A percentile compares a stretch with the other conserved stretches of the same genome.
phyloP scores from a whole-genome alignment of 2,113 vertebrate species.

The Gavialis gangeticus region DNA sequence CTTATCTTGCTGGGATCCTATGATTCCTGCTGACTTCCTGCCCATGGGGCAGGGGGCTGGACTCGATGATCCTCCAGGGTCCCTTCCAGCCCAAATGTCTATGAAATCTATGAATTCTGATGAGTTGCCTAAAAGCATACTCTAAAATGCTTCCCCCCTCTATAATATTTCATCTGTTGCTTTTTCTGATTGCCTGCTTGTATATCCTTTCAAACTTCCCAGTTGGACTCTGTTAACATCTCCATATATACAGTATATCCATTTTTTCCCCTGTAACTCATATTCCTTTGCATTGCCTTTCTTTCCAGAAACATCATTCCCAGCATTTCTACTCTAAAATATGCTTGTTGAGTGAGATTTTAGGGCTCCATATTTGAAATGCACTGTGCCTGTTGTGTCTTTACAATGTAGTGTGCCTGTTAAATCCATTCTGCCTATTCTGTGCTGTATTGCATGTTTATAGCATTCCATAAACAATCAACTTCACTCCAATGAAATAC shows the following conservation, averaged over 20 bases:
- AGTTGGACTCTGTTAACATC: not conserved
- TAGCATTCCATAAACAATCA: not conserved
- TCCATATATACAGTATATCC: not conserved
- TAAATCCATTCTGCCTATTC: rapidly evolving
- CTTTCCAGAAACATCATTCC: not conserved
- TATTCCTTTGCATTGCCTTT: not conserved
- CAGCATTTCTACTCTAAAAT: not conserved
- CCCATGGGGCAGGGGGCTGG: no score
- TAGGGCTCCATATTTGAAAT: not conserved
- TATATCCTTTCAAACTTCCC: no score
- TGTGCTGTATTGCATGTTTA: rapidly evolving
- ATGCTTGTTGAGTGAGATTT: not conserved
- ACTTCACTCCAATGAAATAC: not conserved
- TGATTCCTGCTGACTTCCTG: no score
- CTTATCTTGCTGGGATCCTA: no score
- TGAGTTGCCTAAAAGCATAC: not conserved
- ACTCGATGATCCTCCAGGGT: no score
- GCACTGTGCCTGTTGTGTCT: not conserved
- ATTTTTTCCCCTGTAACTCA: not conserved
- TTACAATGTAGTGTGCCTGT: not conserved
- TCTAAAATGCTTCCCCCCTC: not conserved
- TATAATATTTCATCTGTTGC: not conserved
- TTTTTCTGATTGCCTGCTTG: not conserved
- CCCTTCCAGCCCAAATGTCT: no score
- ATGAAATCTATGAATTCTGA: no score